A percentile compares a stretch with the other conserved stretches of the same genome.
Conservation (phyloP, 2,797 vertebrate species). For the Danio tinwini region DNA sequence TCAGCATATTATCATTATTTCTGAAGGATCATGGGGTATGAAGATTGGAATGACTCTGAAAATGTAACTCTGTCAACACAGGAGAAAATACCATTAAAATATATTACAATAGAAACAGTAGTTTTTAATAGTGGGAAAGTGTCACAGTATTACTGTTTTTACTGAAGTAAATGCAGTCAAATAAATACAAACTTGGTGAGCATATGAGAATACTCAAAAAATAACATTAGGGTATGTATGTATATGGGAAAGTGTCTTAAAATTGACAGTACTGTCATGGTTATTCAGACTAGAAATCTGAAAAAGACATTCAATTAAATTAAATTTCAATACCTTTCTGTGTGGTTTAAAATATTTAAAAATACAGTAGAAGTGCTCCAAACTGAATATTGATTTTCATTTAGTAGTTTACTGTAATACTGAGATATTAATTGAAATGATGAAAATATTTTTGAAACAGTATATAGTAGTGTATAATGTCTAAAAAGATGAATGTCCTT, state of each 20-base stretch:
- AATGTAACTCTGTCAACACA: background rate
- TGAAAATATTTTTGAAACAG: slow-evolving; percentile 27
- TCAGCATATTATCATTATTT: background rate
- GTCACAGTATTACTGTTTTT: slow-evolving; percentile 1
- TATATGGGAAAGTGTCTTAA: background rate
- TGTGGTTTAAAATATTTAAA: slow-evolving; percentile 1
- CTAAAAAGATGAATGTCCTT: slow-evolving; percentile 33
- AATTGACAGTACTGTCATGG: background rate
- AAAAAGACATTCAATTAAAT: background rate
- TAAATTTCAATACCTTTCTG: background rate
- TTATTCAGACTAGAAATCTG: slow-evolving; percentile 3
- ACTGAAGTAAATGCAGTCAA: background rate
- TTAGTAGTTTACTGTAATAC: slow-evolving; percentile 12
- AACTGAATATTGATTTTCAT: slow-evolving; percentile 37
- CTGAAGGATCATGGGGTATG: background rate
- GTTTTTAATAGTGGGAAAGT: background rate
- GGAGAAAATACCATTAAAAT: background rate
- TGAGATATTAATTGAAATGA: slow-evolving; percentile 33
- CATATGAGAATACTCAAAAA: background rate
- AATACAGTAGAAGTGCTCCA: slow-evolving; percentile 5
- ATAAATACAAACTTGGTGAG: background rate
- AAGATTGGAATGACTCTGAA: background rate
- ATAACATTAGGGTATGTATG: background rate
- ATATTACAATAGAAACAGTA: background rate
- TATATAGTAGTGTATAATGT: slow-evolving; percentile 25